Evolutionary conservation across 2,888 invertebrate species (phyloP).

Genomic region (Nemoura dubitans): DNA sequence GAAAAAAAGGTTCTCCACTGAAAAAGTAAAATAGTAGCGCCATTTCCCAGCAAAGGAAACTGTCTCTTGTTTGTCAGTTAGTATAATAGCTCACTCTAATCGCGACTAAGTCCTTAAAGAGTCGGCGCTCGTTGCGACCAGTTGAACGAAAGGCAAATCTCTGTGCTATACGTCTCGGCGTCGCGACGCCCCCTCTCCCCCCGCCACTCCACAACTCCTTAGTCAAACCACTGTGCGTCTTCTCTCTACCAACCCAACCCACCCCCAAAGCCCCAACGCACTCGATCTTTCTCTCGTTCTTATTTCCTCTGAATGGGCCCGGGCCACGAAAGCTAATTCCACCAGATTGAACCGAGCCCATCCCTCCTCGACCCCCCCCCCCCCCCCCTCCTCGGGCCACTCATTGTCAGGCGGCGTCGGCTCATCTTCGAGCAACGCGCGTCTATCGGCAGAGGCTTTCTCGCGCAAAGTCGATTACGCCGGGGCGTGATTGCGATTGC

Average conservation of each 20-base stretch:
- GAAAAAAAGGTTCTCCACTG: background rate
- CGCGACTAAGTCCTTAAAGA: background rate
- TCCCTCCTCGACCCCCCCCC: background rate
- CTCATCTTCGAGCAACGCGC: background rate
- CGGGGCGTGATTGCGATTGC: background rate
- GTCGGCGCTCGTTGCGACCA: background rate
- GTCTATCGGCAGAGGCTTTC: background rate
- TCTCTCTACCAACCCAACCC: background rate
- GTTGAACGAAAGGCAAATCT: slow-evolving; percentile 32
- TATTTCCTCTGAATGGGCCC: slow-evolving; percentile 15
- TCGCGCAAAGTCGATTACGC: background rate
- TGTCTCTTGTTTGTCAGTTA: slow-evolving; percentile 12
- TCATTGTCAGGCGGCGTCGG: slow-evolving; percentile 29
- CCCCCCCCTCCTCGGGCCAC: background rate
- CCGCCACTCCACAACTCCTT: background rate
- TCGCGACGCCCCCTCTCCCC: background rate
- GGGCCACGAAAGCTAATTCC: slow-evolving; percentile 39
- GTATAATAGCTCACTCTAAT: slow-evolving; percentile 3
- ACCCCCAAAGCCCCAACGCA: background rate
- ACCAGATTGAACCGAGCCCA: slow-evolving; percentile 33
- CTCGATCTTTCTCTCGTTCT: slow-evolving; percentile 39
- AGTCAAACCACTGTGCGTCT: slow-evolving; percentile 2
- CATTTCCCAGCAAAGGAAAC: background rate
- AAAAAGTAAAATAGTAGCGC: background rate
- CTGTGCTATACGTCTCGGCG: background rate